Evolutionary conservation across 2,888 invertebrate genomes (phyloP).

Genomic region (Tenthredo scrophulariae): DNA sequence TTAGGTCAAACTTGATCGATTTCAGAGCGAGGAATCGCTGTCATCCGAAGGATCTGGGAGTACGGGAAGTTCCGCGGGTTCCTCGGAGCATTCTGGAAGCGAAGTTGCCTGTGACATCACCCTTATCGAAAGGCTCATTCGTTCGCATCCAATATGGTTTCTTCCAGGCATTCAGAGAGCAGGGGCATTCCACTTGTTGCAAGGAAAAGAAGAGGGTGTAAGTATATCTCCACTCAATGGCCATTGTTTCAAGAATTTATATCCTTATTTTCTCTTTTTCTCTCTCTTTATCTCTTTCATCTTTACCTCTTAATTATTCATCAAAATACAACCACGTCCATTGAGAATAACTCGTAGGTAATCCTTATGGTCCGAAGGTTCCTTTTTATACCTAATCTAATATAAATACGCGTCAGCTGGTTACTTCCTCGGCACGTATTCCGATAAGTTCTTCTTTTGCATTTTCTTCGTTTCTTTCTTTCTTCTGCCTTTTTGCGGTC

Average conservation of each 20-base stretch:
- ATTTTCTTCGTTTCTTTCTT: background rate
- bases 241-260: conserved; percentile 16
- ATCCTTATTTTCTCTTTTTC: background rate
- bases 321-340: background rate
- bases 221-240: conserved; percentile 72
- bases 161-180: conserved; percentile 95
- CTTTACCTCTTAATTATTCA: background rate
- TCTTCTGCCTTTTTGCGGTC: background rate
- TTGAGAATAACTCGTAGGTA: background rate
- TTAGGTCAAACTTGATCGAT: conserved; percentile 57
- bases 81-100: conserved; percentile 81
- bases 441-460: background rate
- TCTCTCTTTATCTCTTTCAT: background rate
- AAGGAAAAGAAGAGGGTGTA: conserved; percentile 95
- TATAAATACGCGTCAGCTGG: background rate
- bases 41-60: conserved; percentile 82
- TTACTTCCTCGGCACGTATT: too few relatives aligned
- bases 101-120: conserved; percentile 92
- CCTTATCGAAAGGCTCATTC: conserved; percentile 91
- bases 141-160: conserved; percentile 98
- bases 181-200: conserved; percentile 95
- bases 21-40: conserved; percentile 84
- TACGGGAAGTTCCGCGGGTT: conserved; percentile 74
- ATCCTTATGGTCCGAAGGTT: background rate
- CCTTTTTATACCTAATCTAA: conserved; percentile 8